Percentiles rank a stretch among this genome's conserved stretches.
Conservation (phyloP, 1,140 invertebrate species). For the Dendrolimus punctatus region DNA sequence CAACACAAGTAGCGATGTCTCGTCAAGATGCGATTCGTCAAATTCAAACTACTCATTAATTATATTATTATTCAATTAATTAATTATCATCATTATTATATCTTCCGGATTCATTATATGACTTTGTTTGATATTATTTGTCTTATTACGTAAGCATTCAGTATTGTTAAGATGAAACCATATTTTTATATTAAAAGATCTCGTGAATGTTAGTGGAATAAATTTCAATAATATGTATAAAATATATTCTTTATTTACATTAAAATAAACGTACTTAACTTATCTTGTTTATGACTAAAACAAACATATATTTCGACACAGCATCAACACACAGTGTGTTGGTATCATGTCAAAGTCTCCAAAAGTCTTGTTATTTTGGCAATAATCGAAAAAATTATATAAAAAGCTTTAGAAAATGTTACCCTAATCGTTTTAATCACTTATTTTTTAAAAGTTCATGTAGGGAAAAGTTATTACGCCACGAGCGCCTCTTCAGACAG, state of each 20-base stretch:
- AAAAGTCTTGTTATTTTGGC: slow-evolving; percentile 31
- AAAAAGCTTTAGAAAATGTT: too few species aligned
- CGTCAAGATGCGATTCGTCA: slow-evolving; percentile 57
- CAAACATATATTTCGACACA: slow-evolving; percentile 45
- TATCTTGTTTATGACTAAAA: slow-evolving; percentile 54
- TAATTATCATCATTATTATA: neutral
- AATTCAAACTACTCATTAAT: slow-evolving; percentile 16
- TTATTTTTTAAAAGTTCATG: neutral
- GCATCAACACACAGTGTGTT: slow-evolving; percentile 27
- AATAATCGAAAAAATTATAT: slow-evolving; percentile 24
- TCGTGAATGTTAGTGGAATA: neutral
- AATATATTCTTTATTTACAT: slow-evolving; percentile 52
- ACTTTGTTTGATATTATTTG: too few species aligned
- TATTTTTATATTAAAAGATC: slow-evolving; percentile 2
- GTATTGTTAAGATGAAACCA: neutral
- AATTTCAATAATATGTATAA: slow-evolving; percentile 10
- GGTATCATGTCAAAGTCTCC: slow-evolving; percentile 45
- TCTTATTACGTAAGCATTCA: too few species aligned
- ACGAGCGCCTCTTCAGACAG: slow-evolving; percentile 57
- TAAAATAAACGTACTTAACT: slow-evolving; percentile 39
- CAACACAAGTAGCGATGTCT: slow-evolving; percentile 46
- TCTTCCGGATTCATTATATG: too few species aligned
- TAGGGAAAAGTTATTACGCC: slow-evolving; percentile 2
- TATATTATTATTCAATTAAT: neutral
- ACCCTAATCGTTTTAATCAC: too few species aligned